Base-by-base conservation (phyloP, 2,113 vertebrate genomes). In the Pterocles gutturalis region DNA sequence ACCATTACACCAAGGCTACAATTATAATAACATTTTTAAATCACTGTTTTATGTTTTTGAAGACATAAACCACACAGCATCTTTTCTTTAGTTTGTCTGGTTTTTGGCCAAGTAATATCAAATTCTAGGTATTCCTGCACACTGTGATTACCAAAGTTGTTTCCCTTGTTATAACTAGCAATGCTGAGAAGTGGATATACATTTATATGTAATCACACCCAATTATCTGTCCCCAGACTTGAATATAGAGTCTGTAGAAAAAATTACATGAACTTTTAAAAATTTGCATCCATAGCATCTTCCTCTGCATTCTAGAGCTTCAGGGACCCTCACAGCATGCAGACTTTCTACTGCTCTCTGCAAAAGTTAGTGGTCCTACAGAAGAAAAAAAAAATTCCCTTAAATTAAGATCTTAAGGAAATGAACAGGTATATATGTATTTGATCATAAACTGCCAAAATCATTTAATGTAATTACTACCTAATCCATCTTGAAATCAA, bases 391-490 rank as follows among this genome's bases (percentile, higher is more conserved):
- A 80, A 84, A 53, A 5, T 20, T 6, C 7, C 46, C 60, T 85
- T 51, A 67, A 82, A 75, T 83, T 83, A 71, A 58, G 31, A 51
- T 58, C 29, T 72, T 83, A 73, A 61, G 33, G 41, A 90, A 93
- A 81, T 72, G 9, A 83, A 29, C 31, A 57, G 21, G 29, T 71
- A 57, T 77, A 53, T 55, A 84, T 57, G 65, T 78, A 64, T 62
- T 85, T 84, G 72, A 94, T 84, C 53, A 94, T 65, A 89, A 94
- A 61, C 43, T 57, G 48, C 65, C 89, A 54, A 87, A 94, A 67
- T n/a, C 13, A 93, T 95, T 89, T 89, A 53, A 85, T 64, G 43
- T 83, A 97, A 87, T 96, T 71, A 78, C 48, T 87, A 76, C 43
- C 43, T 81, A 82, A 95, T 87, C 28, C 31, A 75, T 84, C 78